phyloP scores from a whole-genome alignment of 2,797 vertebrate species.

The Caiman crocodilus region DNA sequence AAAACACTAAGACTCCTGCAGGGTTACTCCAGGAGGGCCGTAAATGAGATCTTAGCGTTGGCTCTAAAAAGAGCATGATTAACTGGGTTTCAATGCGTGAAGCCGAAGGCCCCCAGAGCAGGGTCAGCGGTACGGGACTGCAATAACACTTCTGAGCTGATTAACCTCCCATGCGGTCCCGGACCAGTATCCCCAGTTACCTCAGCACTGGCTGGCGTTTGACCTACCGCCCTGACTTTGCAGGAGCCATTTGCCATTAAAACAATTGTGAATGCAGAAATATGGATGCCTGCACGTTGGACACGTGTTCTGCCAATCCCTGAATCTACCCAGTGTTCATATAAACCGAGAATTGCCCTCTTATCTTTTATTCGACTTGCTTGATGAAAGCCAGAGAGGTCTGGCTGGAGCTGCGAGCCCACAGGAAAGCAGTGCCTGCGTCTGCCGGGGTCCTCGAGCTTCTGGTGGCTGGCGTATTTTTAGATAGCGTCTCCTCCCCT shows the following conservation, averaged over 20 bases:
- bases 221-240: not conserved
- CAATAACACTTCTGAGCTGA: not conserved
- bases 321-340: accelerated
- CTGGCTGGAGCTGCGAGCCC: accelerated
- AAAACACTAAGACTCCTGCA: not conserved
- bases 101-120: not conserved
- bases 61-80: not conserved
- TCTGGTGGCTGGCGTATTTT: not conserved
- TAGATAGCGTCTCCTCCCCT: not conserved
- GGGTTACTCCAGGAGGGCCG: not conserved
- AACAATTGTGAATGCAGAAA: not conserved
- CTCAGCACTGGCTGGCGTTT: not conserved
- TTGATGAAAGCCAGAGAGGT: accelerated
- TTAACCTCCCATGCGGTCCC: accelerated
- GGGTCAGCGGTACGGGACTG: not conserved
- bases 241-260: too few species aligned
- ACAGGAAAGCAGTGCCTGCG: accelerated
- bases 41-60: not conserved
- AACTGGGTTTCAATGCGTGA: not conserved
- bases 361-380: accelerated
- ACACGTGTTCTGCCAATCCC: not conserved
- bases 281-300: accelerated
- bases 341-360: not conserved
- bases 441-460: not conserved
- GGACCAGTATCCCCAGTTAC: accelerated